Conservation (phyloP, 2,113 vertebrate genomes). For the Corydoras maculifer region DNA sequence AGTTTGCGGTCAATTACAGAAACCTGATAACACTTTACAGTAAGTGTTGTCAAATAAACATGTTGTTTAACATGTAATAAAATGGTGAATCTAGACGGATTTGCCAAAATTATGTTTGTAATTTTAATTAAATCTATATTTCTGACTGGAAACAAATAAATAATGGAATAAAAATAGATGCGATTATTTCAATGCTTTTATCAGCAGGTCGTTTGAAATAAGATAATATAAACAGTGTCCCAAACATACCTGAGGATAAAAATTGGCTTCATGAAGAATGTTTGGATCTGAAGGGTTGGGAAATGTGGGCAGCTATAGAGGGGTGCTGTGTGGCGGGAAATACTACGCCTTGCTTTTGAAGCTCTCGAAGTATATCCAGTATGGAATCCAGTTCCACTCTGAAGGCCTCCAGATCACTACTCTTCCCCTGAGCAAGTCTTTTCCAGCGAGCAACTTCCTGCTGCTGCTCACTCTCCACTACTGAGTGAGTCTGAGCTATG, state of each 20-base stretch:
- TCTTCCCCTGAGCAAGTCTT: slow-evolving; percentile 73
- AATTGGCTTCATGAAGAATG: background rate
- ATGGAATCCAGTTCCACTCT: slow-evolving; percentile 85
- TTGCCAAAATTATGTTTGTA: too few relatives aligned
- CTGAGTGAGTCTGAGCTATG: slow-evolving; percentile 57
- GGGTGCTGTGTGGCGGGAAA: slow-evolving; percentile 55
- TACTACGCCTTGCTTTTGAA: slow-evolving; percentile 79
- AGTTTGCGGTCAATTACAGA: too few relatives aligned
- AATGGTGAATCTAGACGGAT: too few relatives aligned
- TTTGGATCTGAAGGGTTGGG: slow-evolving; percentile 25
- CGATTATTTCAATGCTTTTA: too few relatives aligned
- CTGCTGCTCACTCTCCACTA: slow-evolving; percentile 56
- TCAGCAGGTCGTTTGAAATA: too few relatives aligned
- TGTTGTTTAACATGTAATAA: too few relatives aligned
- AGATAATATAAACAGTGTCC: background rate
- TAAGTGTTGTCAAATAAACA: too few relatives aligned
- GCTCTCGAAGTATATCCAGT: slow-evolving; percentile 77
- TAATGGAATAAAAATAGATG: too few relatives aligned
- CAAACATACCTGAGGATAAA: background rate
- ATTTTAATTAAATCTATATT: too few relatives aligned
- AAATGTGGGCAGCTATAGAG: background rate
- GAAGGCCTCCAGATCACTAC: slow-evolving; percentile 79
- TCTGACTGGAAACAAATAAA: too few relatives aligned
- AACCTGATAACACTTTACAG: too few relatives aligned
- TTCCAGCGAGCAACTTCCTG: slow-evolving; percentile 73